Evolutionary conservation across 2,113 vertebrate species (phyloP).

Genomic region (Cichladusa arquata): DNA sequence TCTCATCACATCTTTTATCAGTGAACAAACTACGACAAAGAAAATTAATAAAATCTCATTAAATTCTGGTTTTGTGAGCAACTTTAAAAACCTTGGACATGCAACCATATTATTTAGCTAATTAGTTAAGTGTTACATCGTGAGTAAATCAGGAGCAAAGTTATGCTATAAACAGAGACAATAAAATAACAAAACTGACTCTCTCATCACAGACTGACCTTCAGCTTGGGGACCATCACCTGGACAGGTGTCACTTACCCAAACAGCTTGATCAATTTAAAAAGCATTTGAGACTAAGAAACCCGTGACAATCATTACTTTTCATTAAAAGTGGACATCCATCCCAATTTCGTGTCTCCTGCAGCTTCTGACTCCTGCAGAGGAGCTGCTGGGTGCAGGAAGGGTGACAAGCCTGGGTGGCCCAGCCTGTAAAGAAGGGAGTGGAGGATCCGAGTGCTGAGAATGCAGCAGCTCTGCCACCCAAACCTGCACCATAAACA

Average conservation of each 20-base stretch:
- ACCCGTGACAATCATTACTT: not conserved
- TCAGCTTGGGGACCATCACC: not conserved
- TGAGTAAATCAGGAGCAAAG: not conserved
- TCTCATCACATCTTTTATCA: not conserved
- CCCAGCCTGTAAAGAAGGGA: not conserved
- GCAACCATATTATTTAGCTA: not conserved
- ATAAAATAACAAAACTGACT: not conserved
- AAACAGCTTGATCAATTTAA: not conserved
- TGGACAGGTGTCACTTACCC: too few species aligned
- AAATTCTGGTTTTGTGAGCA: not conserved
- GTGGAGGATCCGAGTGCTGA: not conserved
- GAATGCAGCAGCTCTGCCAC: not conserved
- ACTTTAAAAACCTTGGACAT: not conserved
- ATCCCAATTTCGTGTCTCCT: not conserved
- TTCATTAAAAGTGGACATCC: not conserved
- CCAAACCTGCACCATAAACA: not conserved
- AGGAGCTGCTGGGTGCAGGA: not conserved
- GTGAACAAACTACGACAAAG: not conserved
- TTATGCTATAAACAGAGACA: not conserved
- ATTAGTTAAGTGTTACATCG: not conserved
- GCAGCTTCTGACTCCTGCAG: not conserved
- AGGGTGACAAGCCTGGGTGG: not conserved
- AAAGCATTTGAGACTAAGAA: not conserved
- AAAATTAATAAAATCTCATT: not conserved
- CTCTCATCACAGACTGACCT: not conserved